Evolutionary conservation across 2,797 vertebrate species (phyloP), one percentile per base, ranked within the genome.

Genomic region (Bradypodion ventrale): DNA sequence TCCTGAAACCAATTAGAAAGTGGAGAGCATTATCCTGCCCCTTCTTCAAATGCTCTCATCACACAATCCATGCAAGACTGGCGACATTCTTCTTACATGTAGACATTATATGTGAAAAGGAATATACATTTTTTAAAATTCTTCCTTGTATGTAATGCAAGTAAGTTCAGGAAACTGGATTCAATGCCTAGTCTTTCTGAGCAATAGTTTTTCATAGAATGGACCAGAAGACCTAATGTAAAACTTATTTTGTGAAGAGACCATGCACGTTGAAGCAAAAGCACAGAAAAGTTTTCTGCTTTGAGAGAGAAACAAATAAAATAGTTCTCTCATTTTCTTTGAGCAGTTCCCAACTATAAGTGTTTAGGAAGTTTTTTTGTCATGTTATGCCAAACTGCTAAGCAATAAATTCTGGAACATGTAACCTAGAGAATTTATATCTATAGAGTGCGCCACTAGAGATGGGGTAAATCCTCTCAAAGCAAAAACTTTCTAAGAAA

Each of bases 311-410:
- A 23, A n/a, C n/a, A 2, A 44, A 32, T 65, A 7, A 42, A 68
- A 63, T 62, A 62, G 29, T 8, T 40, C 35, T 19, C 12, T 19
- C 12, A 4, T 1, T 77, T 60, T 6, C 37, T 81, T 70, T 62
- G 75, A 82, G 65, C 29, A 32, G 29, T 10, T 81, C 82, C 69
- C 40, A 86, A 2, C 69, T 78, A 68, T 56, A 73, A 89, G 68
- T 78, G n/a, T 44, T 8, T 1, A 13, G 35, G 52, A 63, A 87
- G n/a, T n/a, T n/a, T 56, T 35, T 60, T 83, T 70, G 42, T 84
- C 32, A 35, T 21, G 0, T 0, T 19, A 0, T n/a, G 63, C 65
- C 77, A 4, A 72, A 66, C n/a, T 77, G 66, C 79, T 29, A 84
- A 83, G 0, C 56, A 56, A 52, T 29, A 83, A 84, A 73, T 73